A percentile compares a stretch with the other conserved stretches of the same genome.
Evolutionary conservation across 2,113 vertebrate species (phyloP).

Genomic region (Collichthys lucidus): DNA sequence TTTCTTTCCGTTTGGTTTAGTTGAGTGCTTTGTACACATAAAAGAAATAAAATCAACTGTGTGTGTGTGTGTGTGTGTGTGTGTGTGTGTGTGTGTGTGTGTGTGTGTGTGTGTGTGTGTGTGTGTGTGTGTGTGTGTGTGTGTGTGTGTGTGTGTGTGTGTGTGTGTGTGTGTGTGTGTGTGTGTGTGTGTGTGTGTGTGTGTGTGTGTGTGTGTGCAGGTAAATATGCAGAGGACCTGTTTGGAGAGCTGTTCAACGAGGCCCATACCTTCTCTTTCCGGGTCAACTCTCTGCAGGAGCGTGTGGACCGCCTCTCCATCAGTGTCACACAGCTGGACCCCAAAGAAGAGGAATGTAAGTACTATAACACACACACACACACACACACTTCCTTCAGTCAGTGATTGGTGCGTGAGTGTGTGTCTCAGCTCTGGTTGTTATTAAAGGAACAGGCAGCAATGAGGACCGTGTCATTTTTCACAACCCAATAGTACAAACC

Average conservation of each 20-base stretch:
- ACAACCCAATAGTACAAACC: slow-evolving; percentile 27
- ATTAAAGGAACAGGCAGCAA: slow-evolving; percentile 49
- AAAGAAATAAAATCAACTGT: too few species aligned
- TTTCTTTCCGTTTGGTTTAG: not conserved
- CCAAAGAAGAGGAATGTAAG: slow-evolving; percentile 99
- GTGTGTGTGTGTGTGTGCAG: slow-evolving; percentile 76
- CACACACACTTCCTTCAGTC: not conserved
- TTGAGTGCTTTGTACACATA: too few species aligned
- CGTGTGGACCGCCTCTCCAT: slow-evolving; percentile 97
- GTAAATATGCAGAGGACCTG: slow-evolving; percentile 99
- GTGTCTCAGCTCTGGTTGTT: slow-evolving; percentile 28
- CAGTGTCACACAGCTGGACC: slow-evolving; percentile 98
- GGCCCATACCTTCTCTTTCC: slow-evolving; percentile 97
- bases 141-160: slow-evolving; percentile 24
- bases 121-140: slow-evolving; percentile 57
- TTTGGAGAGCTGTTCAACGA: slow-evolving; percentile 99
- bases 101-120: slow-evolving; percentile 57
- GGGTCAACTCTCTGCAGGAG: slow-evolving; percentile 99
- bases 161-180: not conserved
- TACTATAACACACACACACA: slow-evolving; percentile 50
- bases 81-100: slow-evolving; percentile 57
- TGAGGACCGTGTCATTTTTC: slow-evolving; percentile 48
- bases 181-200: not conserved
- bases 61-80: slow-evolving; percentile 6
- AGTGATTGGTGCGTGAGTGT: not conserved